These are phyloP conservation scores for Holacanthus passer DNA, from an alignment of 2,113 vertebrate genomes.

Conservation along the genomic window DNA sequence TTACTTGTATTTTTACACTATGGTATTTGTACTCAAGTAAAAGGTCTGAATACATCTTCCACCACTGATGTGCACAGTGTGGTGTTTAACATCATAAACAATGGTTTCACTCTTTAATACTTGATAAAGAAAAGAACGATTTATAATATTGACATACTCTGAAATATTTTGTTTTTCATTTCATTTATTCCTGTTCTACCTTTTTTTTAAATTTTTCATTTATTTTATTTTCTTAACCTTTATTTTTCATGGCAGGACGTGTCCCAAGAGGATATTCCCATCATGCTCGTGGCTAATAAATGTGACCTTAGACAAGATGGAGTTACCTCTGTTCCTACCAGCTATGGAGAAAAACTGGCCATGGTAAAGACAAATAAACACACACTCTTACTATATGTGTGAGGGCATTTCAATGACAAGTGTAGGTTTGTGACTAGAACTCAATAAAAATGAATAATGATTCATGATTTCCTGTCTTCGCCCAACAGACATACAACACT, in stretches of 20 bases:
- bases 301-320: constrained; percentile 88
- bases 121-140: too few relatives aligned
- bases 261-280: constrained; percentile 89
- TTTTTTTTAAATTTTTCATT: background rate
- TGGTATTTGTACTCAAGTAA: too few relatives aligned
- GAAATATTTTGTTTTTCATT: background rate
- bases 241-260: constrained; percentile 86
- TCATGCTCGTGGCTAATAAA: constrained; percentile 98
- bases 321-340: constrained; percentile 86
- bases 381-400: background rate
- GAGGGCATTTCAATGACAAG: background rate
- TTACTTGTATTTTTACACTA: background rate
- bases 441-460: background rate
- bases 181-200: background rate
- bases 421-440: background rate
- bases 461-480: constrained; percentile 11
- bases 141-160: too few relatives aligned
- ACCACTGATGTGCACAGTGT: background rate
- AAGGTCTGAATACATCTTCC: background rate
- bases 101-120: too few relatives aligned
- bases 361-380: constrained; percentile 87
- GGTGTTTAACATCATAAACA: background rate
- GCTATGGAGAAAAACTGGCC: constrained; percentile 94
- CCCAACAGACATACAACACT: constrained; percentile 87
- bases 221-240: background rate